phyloP scores from a whole-genome alignment of 2,888 invertebrate species.

The Caenorhabditis plicata region DNA sequence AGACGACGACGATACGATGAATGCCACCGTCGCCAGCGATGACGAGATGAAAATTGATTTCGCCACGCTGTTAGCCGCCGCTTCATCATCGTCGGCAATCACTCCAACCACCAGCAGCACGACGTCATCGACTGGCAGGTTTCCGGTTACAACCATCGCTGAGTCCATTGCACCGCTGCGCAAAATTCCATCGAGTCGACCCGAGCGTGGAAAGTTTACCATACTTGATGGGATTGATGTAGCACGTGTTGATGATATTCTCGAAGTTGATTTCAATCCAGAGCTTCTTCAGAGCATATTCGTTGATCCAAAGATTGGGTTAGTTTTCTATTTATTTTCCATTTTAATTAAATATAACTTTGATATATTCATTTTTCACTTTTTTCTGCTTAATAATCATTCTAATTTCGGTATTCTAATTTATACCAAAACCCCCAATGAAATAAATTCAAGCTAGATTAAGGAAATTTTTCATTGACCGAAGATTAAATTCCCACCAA shows the following conservation, averaged over 20 bases:
- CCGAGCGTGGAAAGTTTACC: constrained; percentile 45
- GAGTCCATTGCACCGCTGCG: constrained; percentile 12
- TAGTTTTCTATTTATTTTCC: background rate
- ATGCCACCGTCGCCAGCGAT: constrained; percentile 28
- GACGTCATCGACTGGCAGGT: constrained; percentile 12
- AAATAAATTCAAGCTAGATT: no score
- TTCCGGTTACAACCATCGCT: constrained; percentile 8
- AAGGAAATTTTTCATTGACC: no score
- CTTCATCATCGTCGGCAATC: background rate
- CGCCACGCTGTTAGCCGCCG: constrained; percentile 17
- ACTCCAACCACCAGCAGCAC: constrained; percentile 6
- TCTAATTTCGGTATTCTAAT: no score
- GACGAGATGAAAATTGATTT: constrained; percentile 33
- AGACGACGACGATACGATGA: constrained; percentile 15
- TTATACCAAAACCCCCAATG: no score
- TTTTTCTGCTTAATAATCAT: no score
- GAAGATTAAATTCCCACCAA: no score
- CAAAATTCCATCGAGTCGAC: constrained; percentile 32
- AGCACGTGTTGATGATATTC: constrained; percentile 32
- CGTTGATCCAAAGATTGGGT: constrained; percentile 37
- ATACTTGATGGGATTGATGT: constrained; percentile 40
- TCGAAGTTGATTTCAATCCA: constrained; percentile 31
- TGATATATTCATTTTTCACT: no score
- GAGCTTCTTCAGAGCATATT: constrained; percentile 40
- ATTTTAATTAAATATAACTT: background rate